These are phyloP conservation scores for Lichenostomus cassidix DNA, from an alignment of 2,113 vertebrate species.

Conservation along the genomic window DNA sequence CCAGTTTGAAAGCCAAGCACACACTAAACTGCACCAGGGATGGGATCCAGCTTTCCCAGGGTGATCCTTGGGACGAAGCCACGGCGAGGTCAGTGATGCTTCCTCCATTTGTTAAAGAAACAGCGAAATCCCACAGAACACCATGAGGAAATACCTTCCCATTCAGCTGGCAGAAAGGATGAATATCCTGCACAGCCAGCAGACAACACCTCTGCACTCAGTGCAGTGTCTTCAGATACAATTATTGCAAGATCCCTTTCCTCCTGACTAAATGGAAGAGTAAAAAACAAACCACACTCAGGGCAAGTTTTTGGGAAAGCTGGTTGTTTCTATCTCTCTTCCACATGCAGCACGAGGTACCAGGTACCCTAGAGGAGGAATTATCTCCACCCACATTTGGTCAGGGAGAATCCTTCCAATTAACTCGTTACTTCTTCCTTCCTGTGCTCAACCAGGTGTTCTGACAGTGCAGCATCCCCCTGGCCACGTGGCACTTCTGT, in stretches of 20 bases:
- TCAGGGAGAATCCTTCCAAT: neutral
- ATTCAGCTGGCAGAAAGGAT: neutral
- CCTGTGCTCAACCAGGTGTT: neutral
- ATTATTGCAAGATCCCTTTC: neutral
- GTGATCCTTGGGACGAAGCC: neutral
- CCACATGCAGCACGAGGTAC: neutral
- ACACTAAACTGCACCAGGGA: neutral
- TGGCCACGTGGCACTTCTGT: rapidly evolving
- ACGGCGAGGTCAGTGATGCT: neutral
- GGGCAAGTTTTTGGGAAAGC: neutral
- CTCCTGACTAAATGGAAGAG: neutral
- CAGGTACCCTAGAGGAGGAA: neutral
- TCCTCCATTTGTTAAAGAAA: neutral
- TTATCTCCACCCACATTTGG: neutral
- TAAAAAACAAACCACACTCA: no score
- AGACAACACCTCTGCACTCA: neutral
- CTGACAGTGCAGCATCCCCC: neutral
- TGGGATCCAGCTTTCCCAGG: neutral
- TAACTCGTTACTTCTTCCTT: neutral
- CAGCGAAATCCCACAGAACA: neutral
- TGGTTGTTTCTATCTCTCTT: neutral
- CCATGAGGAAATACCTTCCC: neutral
- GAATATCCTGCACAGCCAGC: neutral
- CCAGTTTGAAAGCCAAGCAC: neutral
- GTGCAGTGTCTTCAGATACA: rapidly evolving